phyloP scores from a whole-genome alignment of 2,888 invertebrate species.

The Epirrita christyi region DNA sequence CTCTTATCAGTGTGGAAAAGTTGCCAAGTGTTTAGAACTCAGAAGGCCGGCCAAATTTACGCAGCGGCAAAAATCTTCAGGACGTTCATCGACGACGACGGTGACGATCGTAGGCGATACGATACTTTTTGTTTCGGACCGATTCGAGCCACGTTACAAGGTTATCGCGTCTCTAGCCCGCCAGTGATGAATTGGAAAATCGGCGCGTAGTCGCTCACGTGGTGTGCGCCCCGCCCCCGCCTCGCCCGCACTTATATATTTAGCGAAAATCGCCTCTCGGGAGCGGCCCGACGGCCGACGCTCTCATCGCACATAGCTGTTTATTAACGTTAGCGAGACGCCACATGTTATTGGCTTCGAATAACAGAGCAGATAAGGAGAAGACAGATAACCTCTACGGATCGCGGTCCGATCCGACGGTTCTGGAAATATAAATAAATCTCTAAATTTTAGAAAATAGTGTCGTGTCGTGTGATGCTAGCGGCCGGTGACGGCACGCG shows the following conservation, averaged over 20 bases:
- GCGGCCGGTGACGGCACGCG: conserved; percentile 65
- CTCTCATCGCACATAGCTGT: conserved; percentile 71
- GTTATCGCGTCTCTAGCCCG: conserved; percentile 81
- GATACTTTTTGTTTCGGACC: conserved; percentile 68
- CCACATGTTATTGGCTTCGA: conserved; percentile 83
- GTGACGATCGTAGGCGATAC: conserved; percentile 66
- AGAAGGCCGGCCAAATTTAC: conserved; percentile 60
- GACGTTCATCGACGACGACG: conserved; percentile 51
- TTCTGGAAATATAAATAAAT: conserved; percentile 76
- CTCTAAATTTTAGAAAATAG: conserved; percentile 55
- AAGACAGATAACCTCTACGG: conserved; percentile 79
- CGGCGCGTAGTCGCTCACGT: conserved; percentile 84
- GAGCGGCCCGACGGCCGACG: conserved; percentile 75
- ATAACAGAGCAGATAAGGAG: conserved; percentile 79
- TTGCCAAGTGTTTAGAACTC: conserved; percentile 69
- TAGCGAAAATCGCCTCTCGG: conserved; percentile 84
- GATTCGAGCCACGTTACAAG: conserved; percentile 80
- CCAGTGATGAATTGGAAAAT: conserved; percentile 84
- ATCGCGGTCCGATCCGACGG: conserved; percentile 65
- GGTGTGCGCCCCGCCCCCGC: conserved; percentile 81
- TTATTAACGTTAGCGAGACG: conserved; percentile 79
- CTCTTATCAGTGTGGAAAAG: conserved; percentile 77
- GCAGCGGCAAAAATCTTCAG: conserved; percentile 57
- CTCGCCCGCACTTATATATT: conserved; percentile 81
- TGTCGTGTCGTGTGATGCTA: conserved; percentile 65